Percentiles rank a stretch among this genome's conserved stretches.
phyloP scores from a whole-genome alignment of 2,888 invertebrate species.

The Torymus texanus region DNA sequence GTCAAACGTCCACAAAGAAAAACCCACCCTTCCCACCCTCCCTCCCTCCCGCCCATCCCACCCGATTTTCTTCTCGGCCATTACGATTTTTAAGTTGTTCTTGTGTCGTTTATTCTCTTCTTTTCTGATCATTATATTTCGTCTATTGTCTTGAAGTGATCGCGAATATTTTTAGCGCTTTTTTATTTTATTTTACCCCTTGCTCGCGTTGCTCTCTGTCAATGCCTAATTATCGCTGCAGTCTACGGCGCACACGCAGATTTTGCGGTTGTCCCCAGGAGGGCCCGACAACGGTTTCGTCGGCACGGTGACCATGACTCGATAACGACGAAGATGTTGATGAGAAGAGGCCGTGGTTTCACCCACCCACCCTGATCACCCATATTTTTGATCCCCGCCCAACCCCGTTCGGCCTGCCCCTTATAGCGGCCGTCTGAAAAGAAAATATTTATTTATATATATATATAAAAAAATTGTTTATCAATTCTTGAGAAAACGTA shows the following conservation, averaged over 20 bases:
- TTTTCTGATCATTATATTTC: constrained; percentile 54
- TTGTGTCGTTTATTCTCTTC: constrained; percentile 56
- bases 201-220: constrained; percentile 53
- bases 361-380: constrained; percentile 76
- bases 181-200: constrained; percentile 46
- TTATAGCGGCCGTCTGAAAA: constrained; percentile 73
- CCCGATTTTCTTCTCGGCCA: constrained; percentile 65
- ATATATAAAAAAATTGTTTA: too few relatives aligned
- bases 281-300: constrained; percentile 64
- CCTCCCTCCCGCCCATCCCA: constrained; percentile 64
- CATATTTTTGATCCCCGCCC: constrained; percentile 74
- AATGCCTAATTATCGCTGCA: constrained; percentile 56
- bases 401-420: constrained; percentile 74
- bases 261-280: constrained; percentile 54
- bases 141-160: constrained; percentile 45
- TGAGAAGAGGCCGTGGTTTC: constrained; percentile 76
- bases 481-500: too few relatives aligned
- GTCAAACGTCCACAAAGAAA: constrained; percentile 63
- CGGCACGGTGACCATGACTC: constrained; percentile 64
- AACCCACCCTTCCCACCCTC: constrained; percentile 66
- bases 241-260: constrained; percentile 55
- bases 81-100: constrained; percentile 51
- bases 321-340: constrained; percentile 73
- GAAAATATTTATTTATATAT: constrained; percentile 16
- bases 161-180: constrained; percentile 20